Evolutionary conservation across 2,797 vertebrate genomes (phyloP).

Genomic region (Microctenopoma steveboyesi): DNA sequence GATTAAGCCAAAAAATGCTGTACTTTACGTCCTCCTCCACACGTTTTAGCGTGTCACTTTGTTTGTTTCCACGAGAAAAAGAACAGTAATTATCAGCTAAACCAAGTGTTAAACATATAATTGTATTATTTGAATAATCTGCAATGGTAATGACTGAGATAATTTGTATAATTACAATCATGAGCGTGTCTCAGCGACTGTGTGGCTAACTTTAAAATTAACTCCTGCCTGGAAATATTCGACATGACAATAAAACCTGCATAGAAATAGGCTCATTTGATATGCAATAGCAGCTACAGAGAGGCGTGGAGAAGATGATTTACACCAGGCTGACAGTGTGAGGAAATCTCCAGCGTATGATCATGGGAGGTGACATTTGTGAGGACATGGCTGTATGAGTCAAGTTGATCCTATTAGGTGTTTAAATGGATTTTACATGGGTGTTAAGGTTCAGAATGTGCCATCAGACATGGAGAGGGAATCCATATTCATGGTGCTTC

Average conservation of each 20-base stretch:
- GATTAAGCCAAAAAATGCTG: constrained; percentile 17
- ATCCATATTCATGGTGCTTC: constrained; percentile 82
- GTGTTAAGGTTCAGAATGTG: constrained; percentile 79
- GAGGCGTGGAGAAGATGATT: constrained; percentile 41
- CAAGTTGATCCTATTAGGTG: constrained; percentile 83
- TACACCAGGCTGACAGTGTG: constrained; percentile 4
- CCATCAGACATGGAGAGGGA: constrained; percentile 70
- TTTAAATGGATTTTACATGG: constrained; percentile 85
- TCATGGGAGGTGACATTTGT: constrained; percentile 68
- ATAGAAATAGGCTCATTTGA: constrained; percentile 12
- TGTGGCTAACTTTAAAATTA: constrained; percentile 49
- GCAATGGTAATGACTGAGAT: constrained; percentile 60
- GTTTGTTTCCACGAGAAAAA: constrained; percentile 52
- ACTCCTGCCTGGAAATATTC: constrained; percentile 2
- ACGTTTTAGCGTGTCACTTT: constrained; percentile 47
- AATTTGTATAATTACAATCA: constrained; percentile 65
- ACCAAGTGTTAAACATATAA: constrained; percentile 66
- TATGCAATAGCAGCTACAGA: constrained; percentile 19
- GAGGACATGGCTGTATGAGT: constrained; percentile 67
- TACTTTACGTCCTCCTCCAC: constrained; percentile 50
- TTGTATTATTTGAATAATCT: constrained; percentile 72
- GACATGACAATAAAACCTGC: constrained; percentile 5
- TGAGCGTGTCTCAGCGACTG: constrained; percentile 58
- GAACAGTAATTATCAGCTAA: constrained; percentile 70
- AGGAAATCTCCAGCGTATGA: constrained; percentile 44